These are phyloP conservation scores for Melieria picta DNA, from an alignment of 2,888 invertebrate species.

Conservation along the genomic window DNA sequence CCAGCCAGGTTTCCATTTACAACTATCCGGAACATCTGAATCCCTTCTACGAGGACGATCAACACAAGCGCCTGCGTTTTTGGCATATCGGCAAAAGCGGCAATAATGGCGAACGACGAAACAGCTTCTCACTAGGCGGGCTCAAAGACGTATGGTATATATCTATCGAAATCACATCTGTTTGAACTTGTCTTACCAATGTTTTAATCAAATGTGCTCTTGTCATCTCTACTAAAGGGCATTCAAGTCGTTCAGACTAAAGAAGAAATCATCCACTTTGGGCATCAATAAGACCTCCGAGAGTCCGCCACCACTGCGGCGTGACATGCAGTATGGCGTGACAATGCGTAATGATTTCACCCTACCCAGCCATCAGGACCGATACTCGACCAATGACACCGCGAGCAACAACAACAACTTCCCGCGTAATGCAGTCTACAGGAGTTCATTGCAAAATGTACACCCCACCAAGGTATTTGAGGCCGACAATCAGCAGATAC, in stretches of 20 bases:
- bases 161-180: background rate
- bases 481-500: background rate
- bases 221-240: constrained; percentile 48
- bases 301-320: constrained; percentile 61
- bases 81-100: constrained; percentile 68
- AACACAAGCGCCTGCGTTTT: constrained; percentile 72
- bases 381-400: constrained; percentile 48
- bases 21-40: constrained; percentile 82
- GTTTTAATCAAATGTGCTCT: background rate
- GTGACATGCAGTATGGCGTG: constrained; percentile 40
- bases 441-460: constrained; percentile 61
- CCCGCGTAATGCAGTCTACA: constrained; percentile 53
- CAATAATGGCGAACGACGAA: constrained; percentile 54
- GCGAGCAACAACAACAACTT: constrained; percentile 47
- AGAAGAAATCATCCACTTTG: constrained; percentile 65
- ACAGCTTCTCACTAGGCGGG: constrained; percentile 73
- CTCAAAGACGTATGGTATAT: constrained; percentile 73
- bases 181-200: background rate
- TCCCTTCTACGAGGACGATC: constrained; percentile 77
- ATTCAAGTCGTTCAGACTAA: constrained; percentile 62
- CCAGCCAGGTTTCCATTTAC: constrained; percentile 69
- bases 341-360: constrained; percentile 46
- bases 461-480: constrained; percentile 50
- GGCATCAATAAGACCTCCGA: constrained; percentile 66
- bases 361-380: constrained; percentile 52